phyloP scores from a whole-genome alignment of 2,113 vertebrate genomes.

The Elachura formosa region DNA sequence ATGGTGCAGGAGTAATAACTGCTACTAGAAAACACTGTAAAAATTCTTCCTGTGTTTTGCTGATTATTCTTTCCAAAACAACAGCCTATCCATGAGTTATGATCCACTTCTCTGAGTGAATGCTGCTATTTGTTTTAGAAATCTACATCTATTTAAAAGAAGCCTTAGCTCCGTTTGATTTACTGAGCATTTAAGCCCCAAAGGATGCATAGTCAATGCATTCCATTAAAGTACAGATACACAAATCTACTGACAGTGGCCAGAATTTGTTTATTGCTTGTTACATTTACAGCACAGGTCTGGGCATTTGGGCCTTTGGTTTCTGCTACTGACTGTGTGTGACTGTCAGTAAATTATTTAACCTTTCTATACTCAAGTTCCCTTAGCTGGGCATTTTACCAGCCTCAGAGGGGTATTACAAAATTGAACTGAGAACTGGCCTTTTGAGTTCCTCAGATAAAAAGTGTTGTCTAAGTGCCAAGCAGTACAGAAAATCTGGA shows the following conservation, averaged over 20 bases:
- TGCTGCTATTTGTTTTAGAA: constrained; percentile 41
- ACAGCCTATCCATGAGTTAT: constrained; percentile 10
- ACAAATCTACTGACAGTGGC: constrained; percentile 20
- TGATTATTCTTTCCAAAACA: constrained; percentile 42
- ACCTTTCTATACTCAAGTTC: not conserved
- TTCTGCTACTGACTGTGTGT: not conserved
- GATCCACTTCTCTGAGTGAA: constrained; percentile 17
- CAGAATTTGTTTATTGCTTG: constrained; percentile 12
- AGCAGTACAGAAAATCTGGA: not conserved
- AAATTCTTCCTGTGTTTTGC: constrained; percentile 1
- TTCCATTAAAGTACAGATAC: constrained; percentile 16
- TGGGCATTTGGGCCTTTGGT: not conserved
- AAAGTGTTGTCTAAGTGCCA: not conserved
- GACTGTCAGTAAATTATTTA: constrained; percentile 13
- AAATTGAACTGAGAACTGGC: not conserved
- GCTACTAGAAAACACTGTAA: not conserved
- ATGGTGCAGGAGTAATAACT: not conserved
- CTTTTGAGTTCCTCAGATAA: constrained; percentile 8
- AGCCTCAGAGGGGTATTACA: not conserved
- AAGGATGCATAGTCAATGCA: constrained; percentile 18
- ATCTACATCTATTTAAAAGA: constrained; percentile 27
- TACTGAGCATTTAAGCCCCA: constrained; percentile 30
- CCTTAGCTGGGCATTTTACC: constrained; percentile 9
- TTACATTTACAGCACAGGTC: not conserved
- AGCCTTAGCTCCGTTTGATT: constrained; percentile 39